These are phyloP conservation scores for Chaetophractus vellerosus DNA, from an alignment of 2,797 vertebrate species.

Conservation along the genomic window DNA sequence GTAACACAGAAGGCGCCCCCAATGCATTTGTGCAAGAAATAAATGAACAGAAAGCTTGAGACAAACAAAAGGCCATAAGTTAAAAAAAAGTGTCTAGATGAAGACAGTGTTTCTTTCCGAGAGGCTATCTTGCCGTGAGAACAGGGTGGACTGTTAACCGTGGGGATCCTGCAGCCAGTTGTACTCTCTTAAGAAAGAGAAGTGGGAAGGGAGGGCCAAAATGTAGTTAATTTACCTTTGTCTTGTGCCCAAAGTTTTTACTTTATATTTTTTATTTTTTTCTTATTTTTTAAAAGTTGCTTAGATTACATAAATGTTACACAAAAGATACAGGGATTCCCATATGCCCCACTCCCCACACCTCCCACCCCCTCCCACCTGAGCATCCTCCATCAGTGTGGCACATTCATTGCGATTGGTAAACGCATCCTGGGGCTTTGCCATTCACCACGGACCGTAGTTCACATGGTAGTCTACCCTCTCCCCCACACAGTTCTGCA, in stretches of 20 bases:
- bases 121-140: background rate
- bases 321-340: too few species aligned
- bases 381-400: too few species aligned
- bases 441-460: too few species aligned
- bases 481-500: too few species aligned
- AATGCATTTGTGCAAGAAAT: background rate
- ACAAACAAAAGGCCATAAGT: background rate
- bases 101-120: background rate
- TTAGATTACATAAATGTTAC: too few species aligned
- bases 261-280: too few species aligned
- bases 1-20: background rate
- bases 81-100: background rate
- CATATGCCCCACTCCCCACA: too few species aligned
- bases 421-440: too few species aligned
- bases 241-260: background rate
- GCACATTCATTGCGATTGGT: too few species aligned
- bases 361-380: too few species aligned
- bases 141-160: background rate
- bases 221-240: background rate
- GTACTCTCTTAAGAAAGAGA: background rate
- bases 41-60: background rate
- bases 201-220: background rate
- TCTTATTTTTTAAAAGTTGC: too few species aligned
- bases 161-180: background rate
- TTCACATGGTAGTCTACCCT: too few species aligned